Base-by-base conservation (phyloP, 2,888 invertebrate genomes). In the Dicyrtoma fusca region DNA sequence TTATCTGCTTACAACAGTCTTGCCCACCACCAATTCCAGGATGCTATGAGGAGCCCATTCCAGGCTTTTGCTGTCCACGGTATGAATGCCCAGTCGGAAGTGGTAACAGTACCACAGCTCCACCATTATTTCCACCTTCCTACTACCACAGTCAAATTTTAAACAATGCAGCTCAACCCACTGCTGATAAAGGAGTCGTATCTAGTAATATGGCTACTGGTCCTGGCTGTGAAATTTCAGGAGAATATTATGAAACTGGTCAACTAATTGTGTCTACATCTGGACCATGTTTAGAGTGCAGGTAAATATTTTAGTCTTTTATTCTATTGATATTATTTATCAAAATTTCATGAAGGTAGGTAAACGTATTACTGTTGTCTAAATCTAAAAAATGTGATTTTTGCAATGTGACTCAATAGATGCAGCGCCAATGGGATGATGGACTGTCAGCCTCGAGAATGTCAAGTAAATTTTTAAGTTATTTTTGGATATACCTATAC, bases 261-360 rank as follows among this genome's bases (percentile, higher is more conserved):
- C 92, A 95, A 84, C 87, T 89, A 72, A 92, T 95, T 77, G 88
- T 89, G 82, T 90, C 92, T 76, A 90, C 94, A 68, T 95, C 94
- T 81, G 94, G 94, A 82, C 95, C 95, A 82, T 95, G 95, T 86
- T 90, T 94, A 85, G 90, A 92, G 84, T 95, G 95, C 93, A 92
- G 90, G 94, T 95, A 88, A 92, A 91, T 70, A 23, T 19, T 66
- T 68, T 17, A 10, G 8, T 55, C 21, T 47, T 49, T 11, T 51
- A 65, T 65, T 47, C 19, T 8, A 19, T 47, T 64, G 63, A 53
- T 19, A 6, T 51, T 57, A 47, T 34, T n/a, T 45, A 34, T 21
- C 25, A 14, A 19, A 57, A 57, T 49, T 17, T 6, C 4, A 49
- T n/a, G n/a, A n/a, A n/a, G n/a, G n/a, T n/a, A n/a, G n/a, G n/a